Conservation (phyloP, 2,888 invertebrate genomes). For the Dysmachus trigonus region DNA sequence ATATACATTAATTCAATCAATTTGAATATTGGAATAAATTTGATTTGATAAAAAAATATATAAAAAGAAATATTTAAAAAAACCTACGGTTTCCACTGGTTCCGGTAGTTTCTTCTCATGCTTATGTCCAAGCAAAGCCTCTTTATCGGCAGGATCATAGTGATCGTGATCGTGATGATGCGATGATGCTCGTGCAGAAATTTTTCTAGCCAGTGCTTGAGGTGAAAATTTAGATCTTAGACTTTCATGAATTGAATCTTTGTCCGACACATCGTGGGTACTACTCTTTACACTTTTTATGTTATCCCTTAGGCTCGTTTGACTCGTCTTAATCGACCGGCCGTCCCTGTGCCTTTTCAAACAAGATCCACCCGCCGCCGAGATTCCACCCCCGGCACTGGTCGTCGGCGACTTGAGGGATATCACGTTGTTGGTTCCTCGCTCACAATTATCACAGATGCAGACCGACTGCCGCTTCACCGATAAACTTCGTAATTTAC, state of each 20-base stretch:
- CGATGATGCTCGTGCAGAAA: constrained; percentile 52
- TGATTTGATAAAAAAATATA: too few relatives aligned
- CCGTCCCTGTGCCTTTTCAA: background rate
- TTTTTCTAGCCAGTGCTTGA: constrained; percentile 54
- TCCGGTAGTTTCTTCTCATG: constrained; percentile 54
- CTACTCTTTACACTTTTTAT: constrained; percentile 50
- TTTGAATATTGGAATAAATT: too few relatives aligned
- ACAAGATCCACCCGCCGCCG: constrained; percentile 45
- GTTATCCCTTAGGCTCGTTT: constrained; percentile 52
- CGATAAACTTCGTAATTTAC: constrained; percentile 51
- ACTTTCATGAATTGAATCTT: constrained; percentile 52
- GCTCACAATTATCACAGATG: constrained; percentile 54
- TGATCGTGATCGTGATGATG: constrained; percentile 53
- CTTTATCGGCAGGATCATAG: constrained; percentile 52
- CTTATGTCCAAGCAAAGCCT: constrained; percentile 54
- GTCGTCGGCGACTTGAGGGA: constrained; percentile 41
- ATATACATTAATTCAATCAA: too few relatives aligned
- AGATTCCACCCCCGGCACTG: constrained; percentile 42
- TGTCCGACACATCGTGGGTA: constrained; percentile 46
- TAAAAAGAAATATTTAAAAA: background rate
- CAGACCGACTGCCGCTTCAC: constrained; percentile 49
- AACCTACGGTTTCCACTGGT: constrained; percentile 56
- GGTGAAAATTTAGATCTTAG: constrained; percentile 55
- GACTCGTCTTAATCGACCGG: constrained; percentile 51
- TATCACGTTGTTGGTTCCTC: constrained; percentile 47